Conservation (phyloP, 2,888 invertebrate genomes). For the Melinopterus prodromus region DNA sequence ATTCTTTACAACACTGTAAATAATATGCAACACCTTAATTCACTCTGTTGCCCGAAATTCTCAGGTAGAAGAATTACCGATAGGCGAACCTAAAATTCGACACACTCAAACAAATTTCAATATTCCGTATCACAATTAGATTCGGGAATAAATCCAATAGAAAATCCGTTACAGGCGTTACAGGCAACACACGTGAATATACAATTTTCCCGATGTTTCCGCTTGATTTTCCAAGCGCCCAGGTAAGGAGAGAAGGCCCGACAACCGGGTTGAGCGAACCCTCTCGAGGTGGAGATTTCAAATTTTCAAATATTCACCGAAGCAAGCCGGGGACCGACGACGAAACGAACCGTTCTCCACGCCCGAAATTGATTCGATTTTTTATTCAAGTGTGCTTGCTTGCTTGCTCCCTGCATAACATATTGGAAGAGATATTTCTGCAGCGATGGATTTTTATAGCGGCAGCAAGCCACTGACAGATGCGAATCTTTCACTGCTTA, state of each 20-base stretch:
- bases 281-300: slow-evolving; percentile 4
- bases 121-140: neutral
- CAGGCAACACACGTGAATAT: neutral
- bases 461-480: neutral
- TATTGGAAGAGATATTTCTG: neutral
- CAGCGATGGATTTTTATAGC: neutral
- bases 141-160: neutral
- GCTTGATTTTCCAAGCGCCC: neutral
- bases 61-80: neutral
- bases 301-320: neutral
- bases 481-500: neutral
- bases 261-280: neutral
- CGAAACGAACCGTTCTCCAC: neutral
- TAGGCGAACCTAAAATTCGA: neutral
- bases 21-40: neutral
- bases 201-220: neutral
- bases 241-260: neutral
- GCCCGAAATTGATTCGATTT: neutral
- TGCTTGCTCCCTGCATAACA: neutral
- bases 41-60: neutral
- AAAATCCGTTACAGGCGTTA: slow-evolving; percentile 4
- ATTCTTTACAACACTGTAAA: neutral
- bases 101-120: neutral
- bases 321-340: neutral
- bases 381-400: slow-evolving; percentile 4